Evolutionary conservation across 2,113 vertebrate genomes (phyloP), one percentile per base, ranked within the genome.

Genomic region (Calypte anna): DNA sequence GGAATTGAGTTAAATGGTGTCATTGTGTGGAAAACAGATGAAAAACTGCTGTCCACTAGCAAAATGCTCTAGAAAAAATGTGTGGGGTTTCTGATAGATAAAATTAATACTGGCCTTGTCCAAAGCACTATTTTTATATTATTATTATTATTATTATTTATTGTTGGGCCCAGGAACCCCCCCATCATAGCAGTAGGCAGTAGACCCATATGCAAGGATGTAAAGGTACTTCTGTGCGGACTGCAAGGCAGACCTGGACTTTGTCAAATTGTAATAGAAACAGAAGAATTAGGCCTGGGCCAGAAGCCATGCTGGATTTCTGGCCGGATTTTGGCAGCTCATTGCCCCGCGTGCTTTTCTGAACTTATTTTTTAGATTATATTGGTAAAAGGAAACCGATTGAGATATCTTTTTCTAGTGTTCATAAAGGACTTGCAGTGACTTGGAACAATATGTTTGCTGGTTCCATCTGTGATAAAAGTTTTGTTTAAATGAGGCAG

Each of bases 241-340:
- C 36, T 36, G 19, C 0, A 0, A 6, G 58, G 55, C 17, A 76
- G 55, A 58, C 9, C 10, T 8, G 11, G 15, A 28, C 24, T 58
- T 80, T 33, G 55, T 44, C 82, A 75, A 2, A 43, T 76, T 3
- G 0, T 10, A 55, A 21, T 18, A 21, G 20, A 16, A 33, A 7
- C 17, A 20, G 17, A 1, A 21, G 25, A 64, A 21, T 22, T 31
- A n/a, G n/a, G 1, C 22, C 55, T 64, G n/a, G 53, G 3, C 23
- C 36, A 12, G 38, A 24, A 68, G 7, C 28, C 30, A 19, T 5
- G 1, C 20, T 70, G 27, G 21, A 21, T 67, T 68, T 51, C 40
- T n/a, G 11, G 33, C 67, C 25, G 48, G 31, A 73, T 57, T 91
- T 73, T 63, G 57, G 38, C 43, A 59, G 10, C 33, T 82, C 21